Percentiles rank a stretch among this genome's conserved stretches.
Evolutionary conservation across 2,797 vertebrate species (phyloP).

Genomic region (Basileuterus tristriatus): DNA sequence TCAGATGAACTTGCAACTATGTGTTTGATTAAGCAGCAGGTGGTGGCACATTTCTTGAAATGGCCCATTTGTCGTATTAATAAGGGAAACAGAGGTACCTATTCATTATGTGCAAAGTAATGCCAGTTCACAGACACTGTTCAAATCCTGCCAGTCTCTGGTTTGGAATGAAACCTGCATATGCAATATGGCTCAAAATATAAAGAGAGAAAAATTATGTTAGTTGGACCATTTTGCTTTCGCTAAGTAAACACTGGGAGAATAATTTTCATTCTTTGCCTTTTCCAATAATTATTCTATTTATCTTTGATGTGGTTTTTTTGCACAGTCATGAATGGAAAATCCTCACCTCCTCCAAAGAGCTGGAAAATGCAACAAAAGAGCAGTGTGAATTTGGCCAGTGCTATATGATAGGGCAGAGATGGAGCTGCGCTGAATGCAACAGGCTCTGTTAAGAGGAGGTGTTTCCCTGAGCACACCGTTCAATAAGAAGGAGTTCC

Average conservation of each 20-base stretch:
- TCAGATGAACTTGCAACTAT: not conserved
- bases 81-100: not conserved
- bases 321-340: not conserved
- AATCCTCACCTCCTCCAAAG: not conserved
- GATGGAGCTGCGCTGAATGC: not conserved
- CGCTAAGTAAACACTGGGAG: not conserved
- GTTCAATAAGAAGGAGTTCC: not conserved
- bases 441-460: not conserved
- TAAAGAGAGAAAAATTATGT: not conserved
- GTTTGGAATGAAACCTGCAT: not conserved
- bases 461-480: not conserved
- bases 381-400: not conserved
- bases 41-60: slow-evolving; percentile 10
- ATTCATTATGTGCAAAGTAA: not conserved
- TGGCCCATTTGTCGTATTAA: not conserved
- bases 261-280: not conserved
- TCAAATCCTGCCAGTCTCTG: not conserved
- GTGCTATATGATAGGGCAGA: not conserved
- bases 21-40: not conserved
- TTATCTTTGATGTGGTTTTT: not conserved
- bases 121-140: not conserved
- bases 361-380: not conserved
- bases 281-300: not conserved
- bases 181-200: not conserved
- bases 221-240: slow-evolving; percentile 1